Conservation (phyloP, 2,797 vertebrate genomes). For the Sebastes steindachneri region DNA sequence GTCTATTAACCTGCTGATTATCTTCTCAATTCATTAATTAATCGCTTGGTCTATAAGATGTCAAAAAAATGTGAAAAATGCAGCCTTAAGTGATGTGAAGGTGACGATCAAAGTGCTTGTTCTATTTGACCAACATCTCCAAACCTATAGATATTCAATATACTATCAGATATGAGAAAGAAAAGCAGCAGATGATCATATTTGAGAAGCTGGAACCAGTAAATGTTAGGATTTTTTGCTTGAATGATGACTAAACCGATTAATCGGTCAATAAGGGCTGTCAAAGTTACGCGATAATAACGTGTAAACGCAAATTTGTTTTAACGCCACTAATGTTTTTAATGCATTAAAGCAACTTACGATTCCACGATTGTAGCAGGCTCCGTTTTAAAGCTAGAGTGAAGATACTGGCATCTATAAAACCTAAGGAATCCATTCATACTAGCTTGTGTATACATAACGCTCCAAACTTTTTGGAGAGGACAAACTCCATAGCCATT, state of each 20-base stretch:
- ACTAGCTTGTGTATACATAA: too few relatives aligned
- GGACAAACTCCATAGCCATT: too few relatives aligned
- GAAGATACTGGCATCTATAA: too few relatives aligned
- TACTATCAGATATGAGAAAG: background rate
- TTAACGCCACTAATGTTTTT: too few relatives aligned
- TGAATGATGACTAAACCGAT: background rate
- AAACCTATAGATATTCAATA: background rate
- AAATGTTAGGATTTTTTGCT: background rate
- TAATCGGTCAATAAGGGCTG: too few relatives aligned
- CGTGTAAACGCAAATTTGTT: too few relatives aligned
- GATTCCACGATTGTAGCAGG: too few relatives aligned
- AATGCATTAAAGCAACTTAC: too few relatives aligned
- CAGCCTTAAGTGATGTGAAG: background rate
- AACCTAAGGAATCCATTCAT: too few relatives aligned
- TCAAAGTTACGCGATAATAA: too few relatives aligned
- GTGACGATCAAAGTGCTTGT: background rate
- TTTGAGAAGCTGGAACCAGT: background rate
- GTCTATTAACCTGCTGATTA: conserved; percentile 4
- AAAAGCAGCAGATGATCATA: background rate
- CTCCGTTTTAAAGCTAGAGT: too few relatives aligned
- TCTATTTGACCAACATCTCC: background rate
- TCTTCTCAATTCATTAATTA: background rate
- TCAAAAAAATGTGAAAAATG: background rate
- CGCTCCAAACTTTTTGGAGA: too few relatives aligned
- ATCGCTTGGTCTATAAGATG: background rate